Percentiles rank a stretch among this genome's conserved stretches.
Evolutionary conservation across 1,140 invertebrate species (phyloP).

Genomic region (Heliconius himera): DNA sequence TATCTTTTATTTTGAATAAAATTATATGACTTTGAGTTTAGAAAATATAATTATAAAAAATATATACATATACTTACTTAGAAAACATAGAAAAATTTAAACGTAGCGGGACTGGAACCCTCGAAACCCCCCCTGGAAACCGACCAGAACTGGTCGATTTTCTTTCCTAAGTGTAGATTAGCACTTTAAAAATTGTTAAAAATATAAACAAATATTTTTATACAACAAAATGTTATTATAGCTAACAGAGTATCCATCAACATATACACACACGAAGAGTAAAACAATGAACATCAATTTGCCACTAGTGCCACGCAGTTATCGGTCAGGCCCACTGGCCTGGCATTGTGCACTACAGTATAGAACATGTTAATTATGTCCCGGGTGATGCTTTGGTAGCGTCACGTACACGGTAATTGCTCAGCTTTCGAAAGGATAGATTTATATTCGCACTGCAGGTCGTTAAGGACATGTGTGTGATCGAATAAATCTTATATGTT

Average conservation of each 20-base stretch:
- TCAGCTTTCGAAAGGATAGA: conserved; percentile 41
- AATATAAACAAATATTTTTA: not conserved
- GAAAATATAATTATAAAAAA: too few species aligned
- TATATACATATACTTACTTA: too few species aligned
- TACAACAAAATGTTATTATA: not conserved
- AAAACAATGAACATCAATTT: conserved; percentile 44
- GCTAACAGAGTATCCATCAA: not conserved
- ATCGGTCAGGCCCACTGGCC: conserved; percentile 38
- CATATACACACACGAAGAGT: not conserved
- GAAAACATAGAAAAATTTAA: too few species aligned
- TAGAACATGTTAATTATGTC: conserved; percentile 61
- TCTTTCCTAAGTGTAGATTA: too few species aligned
- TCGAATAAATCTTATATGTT: conserved; percentile 36
- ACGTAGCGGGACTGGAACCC: too few species aligned
- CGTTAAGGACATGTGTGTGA: conserved; percentile 37
- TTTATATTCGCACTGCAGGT: conserved; percentile 40
- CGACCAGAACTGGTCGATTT: too few species aligned
- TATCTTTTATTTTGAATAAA: too few species aligned
- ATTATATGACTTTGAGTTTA: too few species aligned
- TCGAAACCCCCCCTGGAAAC: too few species aligned
- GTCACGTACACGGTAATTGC: conserved; percentile 57
- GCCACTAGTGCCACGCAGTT: conserved; percentile 46
- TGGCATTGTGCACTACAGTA: conserved; percentile 43
- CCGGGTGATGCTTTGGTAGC: conserved; percentile 46
- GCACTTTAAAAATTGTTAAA: too few species aligned